phyloP scores from a whole-genome alignment of 1,140 invertebrate species.

The Bombus waltoni region DNA sequence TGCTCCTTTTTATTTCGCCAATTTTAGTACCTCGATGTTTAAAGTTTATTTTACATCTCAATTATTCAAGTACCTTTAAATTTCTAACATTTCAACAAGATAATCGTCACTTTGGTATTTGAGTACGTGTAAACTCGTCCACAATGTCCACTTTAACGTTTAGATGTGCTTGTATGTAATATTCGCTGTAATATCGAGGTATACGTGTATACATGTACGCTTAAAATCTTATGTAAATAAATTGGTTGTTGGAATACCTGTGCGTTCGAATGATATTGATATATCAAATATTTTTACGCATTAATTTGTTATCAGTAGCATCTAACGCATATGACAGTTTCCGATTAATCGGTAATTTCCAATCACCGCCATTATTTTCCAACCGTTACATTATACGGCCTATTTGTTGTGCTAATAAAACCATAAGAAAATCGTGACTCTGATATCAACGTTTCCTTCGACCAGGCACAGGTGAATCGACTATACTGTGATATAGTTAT shows the following conservation, averaged over 20 bases:
- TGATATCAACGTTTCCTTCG: background rate
- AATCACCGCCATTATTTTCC: background rate
- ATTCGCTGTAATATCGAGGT: too few species aligned
- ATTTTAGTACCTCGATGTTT: too few species aligned
- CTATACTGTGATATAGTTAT: background rate
- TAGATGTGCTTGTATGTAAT: too few species aligned
- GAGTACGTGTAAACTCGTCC: background rate
- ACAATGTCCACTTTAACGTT: too few species aligned
- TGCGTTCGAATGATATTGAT: background rate
- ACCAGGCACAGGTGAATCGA: background rate
- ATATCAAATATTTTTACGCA: background rate
- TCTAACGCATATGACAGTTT: background rate
- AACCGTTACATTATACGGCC: background rate
- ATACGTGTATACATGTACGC: too few species aligned
- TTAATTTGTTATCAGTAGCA: background rate
- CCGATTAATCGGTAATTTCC: background rate
- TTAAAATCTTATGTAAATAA: background rate
- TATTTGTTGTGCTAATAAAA: constrained; percentile 5
- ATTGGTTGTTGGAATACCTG: background rate
- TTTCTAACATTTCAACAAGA: too few species aligned
- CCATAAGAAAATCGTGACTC: background rate
- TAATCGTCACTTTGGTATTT: background rate
- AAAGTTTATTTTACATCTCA: too few species aligned
- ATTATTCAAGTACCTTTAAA: too few species aligned
- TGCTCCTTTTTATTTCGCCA: too few species aligned